phyloP scores from a whole-genome alignment of 1,140 invertebrate species.

The Drosophila chauvacae region DNA sequence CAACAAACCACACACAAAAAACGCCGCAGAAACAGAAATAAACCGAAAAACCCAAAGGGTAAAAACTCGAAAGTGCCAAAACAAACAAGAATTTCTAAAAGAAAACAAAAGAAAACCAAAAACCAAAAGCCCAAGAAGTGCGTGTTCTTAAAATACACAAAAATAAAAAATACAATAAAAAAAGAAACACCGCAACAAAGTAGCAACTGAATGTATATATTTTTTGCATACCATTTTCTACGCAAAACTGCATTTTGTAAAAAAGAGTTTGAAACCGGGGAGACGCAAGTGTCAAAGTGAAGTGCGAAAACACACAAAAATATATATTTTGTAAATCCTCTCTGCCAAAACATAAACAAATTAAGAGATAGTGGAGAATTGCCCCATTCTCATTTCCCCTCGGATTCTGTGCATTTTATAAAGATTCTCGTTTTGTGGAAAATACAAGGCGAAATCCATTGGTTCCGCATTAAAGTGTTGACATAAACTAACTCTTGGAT shows the following conservation, averaged over 20 bases:
- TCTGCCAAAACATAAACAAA: constrained; percentile 34
- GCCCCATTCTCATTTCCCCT: constrained; percentile 5
- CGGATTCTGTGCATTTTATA: constrained; percentile 33
- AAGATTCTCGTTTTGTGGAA: constrained; percentile 33
- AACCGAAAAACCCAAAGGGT: constrained; percentile 72
- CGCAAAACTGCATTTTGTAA: constrained; percentile 45
- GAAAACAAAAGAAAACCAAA: constrained; percentile 12
- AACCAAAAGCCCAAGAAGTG: constrained; percentile 22
- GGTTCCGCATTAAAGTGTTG: constrained; percentile 56
- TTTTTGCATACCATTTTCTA: constrained; percentile 25
- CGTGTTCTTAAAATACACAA: constrained; percentile 40
- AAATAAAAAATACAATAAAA: constrained; percentile 21
- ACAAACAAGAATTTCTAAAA: constrained; percentile 33
- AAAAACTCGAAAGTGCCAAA: constrained; percentile 77
- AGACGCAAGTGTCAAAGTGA: constrained; percentile 57
- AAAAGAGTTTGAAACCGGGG: constrained; percentile 3
- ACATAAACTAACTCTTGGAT: constrained; percentile 35
- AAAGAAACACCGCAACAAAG: constrained; percentile 36
- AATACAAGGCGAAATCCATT: constrained; percentile 36
- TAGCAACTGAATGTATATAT: constrained; percentile 16
- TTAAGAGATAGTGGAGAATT: constrained; percentile 11
- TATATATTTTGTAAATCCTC: constrained; percentile 15
- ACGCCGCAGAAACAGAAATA: constrained; percentile 53
- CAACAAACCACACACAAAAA: constrained; percentile 41
- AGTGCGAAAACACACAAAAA: constrained; percentile 44